Percentiles rank a stretch among this genome's conserved stretches.
These are phyloP conservation scores for Podarcis muralis DNA, from an alignment of 2,113 vertebrate genomes.

Conservation along the genomic window DNA sequence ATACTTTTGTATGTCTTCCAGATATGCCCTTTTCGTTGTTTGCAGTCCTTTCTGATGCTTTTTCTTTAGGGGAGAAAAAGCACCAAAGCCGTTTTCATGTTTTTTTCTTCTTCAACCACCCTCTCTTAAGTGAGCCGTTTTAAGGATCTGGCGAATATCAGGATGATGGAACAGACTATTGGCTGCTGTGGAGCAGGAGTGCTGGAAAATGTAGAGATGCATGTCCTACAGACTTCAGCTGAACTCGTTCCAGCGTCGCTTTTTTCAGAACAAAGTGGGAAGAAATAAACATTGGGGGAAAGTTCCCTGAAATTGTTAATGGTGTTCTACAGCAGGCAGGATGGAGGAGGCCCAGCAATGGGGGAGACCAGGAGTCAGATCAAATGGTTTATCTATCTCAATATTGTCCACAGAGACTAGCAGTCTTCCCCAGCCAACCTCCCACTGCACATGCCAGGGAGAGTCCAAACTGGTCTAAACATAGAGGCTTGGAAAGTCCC, in stretches of 20 bases:
- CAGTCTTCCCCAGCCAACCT: too few species aligned
- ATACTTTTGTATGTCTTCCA: constrained; percentile 73
- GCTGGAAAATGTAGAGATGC: constrained; percentile 45
- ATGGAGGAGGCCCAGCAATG: not conserved
- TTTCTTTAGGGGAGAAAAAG: constrained; percentile 62
- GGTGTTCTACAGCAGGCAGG: constrained; percentile 61
- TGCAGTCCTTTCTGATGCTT: constrained; percentile 74
- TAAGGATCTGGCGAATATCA: constrained; percentile 70
- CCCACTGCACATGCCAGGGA: too few species aligned
- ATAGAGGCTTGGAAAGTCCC: too few species aligned
- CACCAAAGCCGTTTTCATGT: constrained; percentile 54
- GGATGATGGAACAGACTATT: constrained; percentile 66
- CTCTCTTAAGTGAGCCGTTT: constrained; percentile 58
- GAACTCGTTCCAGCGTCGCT: constrained; percentile 22
- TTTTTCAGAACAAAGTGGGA: constrained; percentile 6
- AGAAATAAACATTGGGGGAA: constrained; percentile 37
- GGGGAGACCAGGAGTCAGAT: too few species aligned
- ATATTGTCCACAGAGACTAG: too few species aligned
- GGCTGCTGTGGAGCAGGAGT: constrained; percentile 47
- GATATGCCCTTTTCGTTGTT: constrained; percentile 72
- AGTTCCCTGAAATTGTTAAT: constrained; percentile 59
- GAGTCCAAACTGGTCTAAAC: too few species aligned
- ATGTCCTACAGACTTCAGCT: constrained; percentile 21
- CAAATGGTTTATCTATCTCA: too few species aligned
- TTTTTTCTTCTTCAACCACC: constrained; percentile 54